Percentiles rank a stretch among this genome's conserved stretches.
Conservation (phyloP, 2,888 invertebrate species). For the Drosophila dives region DNA sequence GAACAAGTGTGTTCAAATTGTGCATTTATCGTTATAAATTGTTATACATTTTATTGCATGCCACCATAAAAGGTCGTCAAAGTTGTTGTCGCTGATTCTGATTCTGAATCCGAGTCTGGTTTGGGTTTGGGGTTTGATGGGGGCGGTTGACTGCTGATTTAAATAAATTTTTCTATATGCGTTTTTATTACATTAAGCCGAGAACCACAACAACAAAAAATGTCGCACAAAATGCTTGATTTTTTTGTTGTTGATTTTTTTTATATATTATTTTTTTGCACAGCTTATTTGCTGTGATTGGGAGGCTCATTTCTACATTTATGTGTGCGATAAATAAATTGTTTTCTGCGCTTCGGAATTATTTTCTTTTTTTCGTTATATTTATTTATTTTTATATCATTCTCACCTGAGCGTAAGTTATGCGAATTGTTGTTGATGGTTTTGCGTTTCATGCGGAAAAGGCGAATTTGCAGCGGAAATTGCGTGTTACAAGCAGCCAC, state of each 20-base stretch:
- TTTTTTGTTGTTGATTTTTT: not conserved
- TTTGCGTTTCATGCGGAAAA: constrained; percentile 61
- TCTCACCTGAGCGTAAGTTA: constrained; percentile 61
- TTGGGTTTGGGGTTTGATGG: constrained; percentile 46
- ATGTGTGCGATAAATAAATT: constrained; percentile 36
- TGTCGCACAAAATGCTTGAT: constrained; percentile 34
- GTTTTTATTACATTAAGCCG: constrained; percentile 59
- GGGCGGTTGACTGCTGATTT: constrained; percentile 72
- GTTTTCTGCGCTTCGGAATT: constrained; percentile 61
- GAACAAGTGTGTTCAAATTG: constrained; percentile 17
- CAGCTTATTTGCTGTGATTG: not conserved
- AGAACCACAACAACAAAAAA: constrained; percentile 17
- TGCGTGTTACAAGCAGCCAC: constrained; percentile 56
- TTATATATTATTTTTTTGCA: constrained; percentile 14
- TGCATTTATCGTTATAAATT: constrained; percentile 48
- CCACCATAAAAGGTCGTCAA: constrained; percentile 77
- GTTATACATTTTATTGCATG: constrained; percentile 57
- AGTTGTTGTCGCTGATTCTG: constrained; percentile 44
- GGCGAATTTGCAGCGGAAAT: constrained; percentile 74
- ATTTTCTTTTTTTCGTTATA: constrained; percentile 55
- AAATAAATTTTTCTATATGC: constrained; percentile 80
- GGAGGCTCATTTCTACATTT: not conserved
- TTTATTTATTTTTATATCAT: constrained; percentile 32
- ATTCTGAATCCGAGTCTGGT: not conserved
- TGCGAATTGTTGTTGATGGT: constrained; percentile 6